Percentiles rank a stretch among this genome's conserved stretches.
These are phyloP conservation scores for Actias luna DNA, from an alignment of 2,888 invertebrate species.

Conservation along the genomic window DNA sequence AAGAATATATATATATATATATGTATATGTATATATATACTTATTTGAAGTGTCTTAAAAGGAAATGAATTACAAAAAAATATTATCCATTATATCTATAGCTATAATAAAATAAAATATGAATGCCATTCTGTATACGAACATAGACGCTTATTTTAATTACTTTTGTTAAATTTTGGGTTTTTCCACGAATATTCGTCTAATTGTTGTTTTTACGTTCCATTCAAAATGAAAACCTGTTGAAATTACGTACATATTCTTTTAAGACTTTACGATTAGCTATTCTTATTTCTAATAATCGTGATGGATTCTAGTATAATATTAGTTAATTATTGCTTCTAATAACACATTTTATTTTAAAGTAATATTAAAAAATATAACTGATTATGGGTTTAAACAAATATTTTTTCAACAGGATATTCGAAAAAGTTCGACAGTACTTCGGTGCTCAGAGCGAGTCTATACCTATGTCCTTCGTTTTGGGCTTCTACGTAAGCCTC, in stretches of 20 bases:
- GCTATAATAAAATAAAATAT: neutral
- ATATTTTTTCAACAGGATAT: conserved; percentile 84
- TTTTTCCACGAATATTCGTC: conserved; percentile 1
- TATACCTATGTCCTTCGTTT: conserved; percentile 97
- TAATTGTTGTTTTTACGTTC: conserved; percentile 8
- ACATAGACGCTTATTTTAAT: conserved; percentile 1
- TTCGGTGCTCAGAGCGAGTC: conserved; percentile 94
- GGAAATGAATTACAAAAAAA: neutral
- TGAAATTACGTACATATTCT: neutral
- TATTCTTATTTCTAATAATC: neutral
- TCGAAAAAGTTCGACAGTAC: conserved; percentile 92
- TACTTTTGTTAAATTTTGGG: neutral
- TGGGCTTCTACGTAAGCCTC: conserved; percentile 96
- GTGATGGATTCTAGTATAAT: neutral
- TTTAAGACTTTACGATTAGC: neutral
- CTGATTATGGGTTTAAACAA: neutral
- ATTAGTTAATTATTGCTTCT: neutral
- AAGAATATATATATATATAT: conserved; percentile 12
- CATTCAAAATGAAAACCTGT: conserved; percentile 3
- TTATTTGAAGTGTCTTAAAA: neutral
- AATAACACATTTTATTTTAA: neutral
- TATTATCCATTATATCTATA: neutral
- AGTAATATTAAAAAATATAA: neutral
- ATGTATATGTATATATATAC: neutral
- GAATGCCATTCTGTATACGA: neutral